phyloP scores from a whole-genome alignment of 2,113 vertebrate genomes.

The Cynocephalus volans region DNA sequence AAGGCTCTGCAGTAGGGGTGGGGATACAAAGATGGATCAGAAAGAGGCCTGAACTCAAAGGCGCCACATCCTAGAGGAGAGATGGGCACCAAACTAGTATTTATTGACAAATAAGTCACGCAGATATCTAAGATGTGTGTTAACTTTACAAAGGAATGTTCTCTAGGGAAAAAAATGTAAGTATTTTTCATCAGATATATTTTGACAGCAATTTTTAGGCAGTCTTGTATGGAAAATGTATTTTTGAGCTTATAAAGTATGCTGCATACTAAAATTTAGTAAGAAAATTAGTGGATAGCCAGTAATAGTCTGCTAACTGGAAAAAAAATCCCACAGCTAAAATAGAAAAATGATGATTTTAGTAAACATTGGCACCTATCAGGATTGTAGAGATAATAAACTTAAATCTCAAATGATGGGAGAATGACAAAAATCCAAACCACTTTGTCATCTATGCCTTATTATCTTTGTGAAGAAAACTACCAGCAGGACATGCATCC shows the following conservation, averaged over 20 bases:
- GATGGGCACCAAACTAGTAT: neutral
- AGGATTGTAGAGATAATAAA: neutral
- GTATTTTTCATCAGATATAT: neutral
- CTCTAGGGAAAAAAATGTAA: neutral
- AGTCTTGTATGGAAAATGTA: neutral
- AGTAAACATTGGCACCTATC: neutral
- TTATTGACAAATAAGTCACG: neutral
- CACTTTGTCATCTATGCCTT: neutral
- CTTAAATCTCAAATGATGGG: constrained; percentile 38
- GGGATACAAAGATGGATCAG: neutral
- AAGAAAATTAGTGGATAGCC: neutral
- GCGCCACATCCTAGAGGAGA: neutral
- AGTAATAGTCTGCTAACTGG: neutral
- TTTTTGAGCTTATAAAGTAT: constrained; percentile 16
- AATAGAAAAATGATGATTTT: neutral
- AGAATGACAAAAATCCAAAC: constrained; percentile 22
- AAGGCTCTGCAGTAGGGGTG: neutral
- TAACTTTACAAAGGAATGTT: constrained; percentile 26
- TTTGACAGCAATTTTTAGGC: neutral
- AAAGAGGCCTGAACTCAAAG: neutral
- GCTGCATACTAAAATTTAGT: neutral
- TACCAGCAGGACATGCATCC: neutral
- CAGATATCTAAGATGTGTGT: neutral
- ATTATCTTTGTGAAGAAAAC: constrained; percentile 1
- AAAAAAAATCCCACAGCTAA: neutral